Evolutionary conservation across 92 coral and sea anemone species (phyloP).

Genomic region (Heliopora coerulea): DNA sequence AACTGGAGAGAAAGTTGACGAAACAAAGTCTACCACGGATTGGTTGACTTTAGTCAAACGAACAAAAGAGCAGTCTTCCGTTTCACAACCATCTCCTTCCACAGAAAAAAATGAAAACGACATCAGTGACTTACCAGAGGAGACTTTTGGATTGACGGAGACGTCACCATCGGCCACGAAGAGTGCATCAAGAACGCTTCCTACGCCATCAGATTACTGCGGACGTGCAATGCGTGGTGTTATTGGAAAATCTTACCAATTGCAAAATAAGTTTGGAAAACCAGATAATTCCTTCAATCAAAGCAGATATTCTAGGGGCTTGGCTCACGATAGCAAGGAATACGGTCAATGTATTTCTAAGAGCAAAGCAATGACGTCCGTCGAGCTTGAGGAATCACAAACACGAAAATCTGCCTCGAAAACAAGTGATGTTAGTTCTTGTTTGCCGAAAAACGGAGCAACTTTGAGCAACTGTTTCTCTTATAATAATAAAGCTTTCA

Average conservation of each 20-base stretch:
- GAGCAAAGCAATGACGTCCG: background rate
- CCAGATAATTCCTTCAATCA: background rate
- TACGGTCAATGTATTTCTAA: background rate
- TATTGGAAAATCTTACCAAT: conserved; percentile 13
- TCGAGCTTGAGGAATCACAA: background rate
- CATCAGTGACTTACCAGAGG: background rate
- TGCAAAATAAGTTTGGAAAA: background rate
- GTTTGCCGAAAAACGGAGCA: background rate
- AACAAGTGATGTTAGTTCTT: background rate
- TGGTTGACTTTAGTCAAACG: conserved; percentile 23
- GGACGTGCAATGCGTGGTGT: conserved; percentile 6
- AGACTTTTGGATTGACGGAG: background rate
- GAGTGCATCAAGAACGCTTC: background rate
- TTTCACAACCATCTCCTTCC: conserved; percentile 3
- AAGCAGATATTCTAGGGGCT: background rate
- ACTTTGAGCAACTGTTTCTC: background rate
- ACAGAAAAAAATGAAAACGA: background rate
- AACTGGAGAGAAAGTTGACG: no score
- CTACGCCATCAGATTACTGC: background rate
- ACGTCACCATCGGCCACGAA: background rate
- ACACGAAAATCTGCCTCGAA: background rate
- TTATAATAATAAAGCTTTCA: background rate
- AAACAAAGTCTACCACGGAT: conserved; percentile 19
- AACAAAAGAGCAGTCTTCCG: conserved; percentile 1
- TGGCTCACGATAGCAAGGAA: background rate